Evolutionary conservation across 2,113 vertebrate species (phyloP), one percentile per base, ranked within the genome.

Genomic region (Silurus meridionalis): DNA sequence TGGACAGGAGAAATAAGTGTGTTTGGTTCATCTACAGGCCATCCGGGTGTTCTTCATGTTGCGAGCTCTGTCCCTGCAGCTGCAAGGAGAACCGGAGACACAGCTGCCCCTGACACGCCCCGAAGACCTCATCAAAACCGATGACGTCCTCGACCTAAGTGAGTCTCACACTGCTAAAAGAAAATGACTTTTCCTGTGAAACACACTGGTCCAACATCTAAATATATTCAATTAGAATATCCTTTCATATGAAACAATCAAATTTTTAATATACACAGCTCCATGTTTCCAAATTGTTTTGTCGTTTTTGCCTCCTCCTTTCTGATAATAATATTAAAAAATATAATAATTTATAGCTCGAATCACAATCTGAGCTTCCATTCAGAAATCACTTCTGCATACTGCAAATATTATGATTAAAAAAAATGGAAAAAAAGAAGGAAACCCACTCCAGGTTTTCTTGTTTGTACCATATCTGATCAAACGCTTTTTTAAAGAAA

Each of bases 21-120:
- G 25, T 63, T 28, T 52, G 17, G 50, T 64, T 78, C 60, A 25
- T 71, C 83, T 92, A 82, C 80, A 99, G 98, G 98, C 98, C 13
- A 99, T 99, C 92, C 95, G 98, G 19, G 97, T 98, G 72, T 98
- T 99, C 94, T 99, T 99, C 91, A 99, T 99, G 97, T 90, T 99
- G 86, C 94, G 98, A 8, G 96, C 97, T 0, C 91, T 99, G 66
- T 99, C 97, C 0, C 95, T 99, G 75, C 96, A 97, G 71, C 95
- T 99, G 58, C 95, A 91, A 88, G 94, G 92, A 8, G 97, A 99
- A 89, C 97, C 94, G 0, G 98, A 99, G 92, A 99, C 96, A 13
- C 98, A 97, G 93, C 90, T 99, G 88, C 98, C 98, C 0, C 94
- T 99, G 86, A 99, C 97, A 0, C 94, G 98, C 83, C 95, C 97